Evolutionary conservation across 2,888 invertebrate genomes (phyloP).

Genomic region (Polyploca ridens): DNA sequence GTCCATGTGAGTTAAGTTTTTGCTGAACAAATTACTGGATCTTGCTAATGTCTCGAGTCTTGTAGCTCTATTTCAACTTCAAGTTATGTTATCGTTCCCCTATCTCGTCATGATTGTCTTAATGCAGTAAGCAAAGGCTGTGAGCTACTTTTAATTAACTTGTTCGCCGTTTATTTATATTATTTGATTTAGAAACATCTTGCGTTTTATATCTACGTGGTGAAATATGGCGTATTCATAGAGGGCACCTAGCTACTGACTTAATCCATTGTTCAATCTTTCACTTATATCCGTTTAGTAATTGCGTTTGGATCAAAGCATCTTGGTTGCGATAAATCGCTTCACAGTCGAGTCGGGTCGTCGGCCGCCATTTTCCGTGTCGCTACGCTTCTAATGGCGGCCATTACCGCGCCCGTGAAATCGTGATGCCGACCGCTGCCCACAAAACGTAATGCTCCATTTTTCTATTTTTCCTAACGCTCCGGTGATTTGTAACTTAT

Average conservation of each 20-base stretch:
- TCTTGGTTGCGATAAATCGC: constrained; percentile 34
- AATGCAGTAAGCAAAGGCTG: not conserved
- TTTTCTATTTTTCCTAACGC: constrained; percentile 58
- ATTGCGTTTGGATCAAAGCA: constrained; percentile 32
- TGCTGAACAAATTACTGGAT: constrained; percentile 7
- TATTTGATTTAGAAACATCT: not conserved
- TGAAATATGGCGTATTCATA: not conserved
- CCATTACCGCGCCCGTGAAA: constrained; percentile 73
- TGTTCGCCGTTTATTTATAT: not conserved
- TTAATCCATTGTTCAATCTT: not conserved
- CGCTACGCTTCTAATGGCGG: constrained; percentile 66
- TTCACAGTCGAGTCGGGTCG: constrained; percentile 50
- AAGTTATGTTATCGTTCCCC: not conserved
- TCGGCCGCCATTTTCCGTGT: constrained; percentile 69
- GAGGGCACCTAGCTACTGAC: not conserved
- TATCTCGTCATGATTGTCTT: constrained; percentile 1
- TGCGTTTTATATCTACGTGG: not conserved
- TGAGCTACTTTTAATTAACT: constrained; percentile 6
- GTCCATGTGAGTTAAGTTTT: not conserved
- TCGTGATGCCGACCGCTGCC: constrained; percentile 70
- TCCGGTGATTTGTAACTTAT: constrained; percentile 22
- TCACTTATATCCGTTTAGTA: not conserved
- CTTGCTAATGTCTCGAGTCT: constrained; percentile 4
- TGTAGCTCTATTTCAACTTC: constrained; percentile 1
- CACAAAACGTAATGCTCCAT: constrained; percentile 67